A percentile compares a stretch with the other conserved stretches of the same genome.
phyloP scores from a whole-genome alignment of 1,140 invertebrate species.

The Paralvinella palmiformis region DNA sequence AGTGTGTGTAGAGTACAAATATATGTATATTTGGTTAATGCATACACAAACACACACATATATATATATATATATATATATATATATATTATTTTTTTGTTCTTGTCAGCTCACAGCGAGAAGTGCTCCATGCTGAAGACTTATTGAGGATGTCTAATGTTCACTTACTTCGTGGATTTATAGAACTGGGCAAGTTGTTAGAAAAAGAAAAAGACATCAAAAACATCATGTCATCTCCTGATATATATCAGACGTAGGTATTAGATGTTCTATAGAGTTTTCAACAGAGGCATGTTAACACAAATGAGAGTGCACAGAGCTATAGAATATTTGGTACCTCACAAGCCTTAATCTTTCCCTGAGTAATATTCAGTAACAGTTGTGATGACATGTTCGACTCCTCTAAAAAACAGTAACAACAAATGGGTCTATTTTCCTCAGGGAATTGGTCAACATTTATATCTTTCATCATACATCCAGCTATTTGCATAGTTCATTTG shows the following conservation, averaged over 20 bases:
- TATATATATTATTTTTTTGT: background rate
- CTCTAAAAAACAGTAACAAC: too few species aligned
- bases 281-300: too few species aligned
- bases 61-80: background rate
- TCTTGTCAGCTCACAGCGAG: constrained; percentile 3
- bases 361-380: too few species aligned
- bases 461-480: too few species aligned
- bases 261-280: background rate
- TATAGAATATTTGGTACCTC: too few species aligned
- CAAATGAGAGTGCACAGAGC: too few species aligned
- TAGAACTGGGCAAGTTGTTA: constrained; percentile 36
- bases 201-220: constrained; percentile 31
- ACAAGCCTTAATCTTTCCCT: too few species aligned
- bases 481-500: too few species aligned
- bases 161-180: constrained; percentile 39
- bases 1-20: constrained; percentile 12
- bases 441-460: too few species aligned
- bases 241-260: constrained; percentile 43
- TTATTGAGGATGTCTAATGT: constrained; percentile 39
- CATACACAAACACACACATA: background rate
- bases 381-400: too few species aligned
- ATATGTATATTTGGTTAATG: too few species aligned
- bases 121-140: constrained; percentile 33
- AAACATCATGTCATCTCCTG: constrained; percentile 35
- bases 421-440: too few species aligned